Conservation (phyloP, 2,888 invertebrate species). For the Campoplex capitator region DNA sequence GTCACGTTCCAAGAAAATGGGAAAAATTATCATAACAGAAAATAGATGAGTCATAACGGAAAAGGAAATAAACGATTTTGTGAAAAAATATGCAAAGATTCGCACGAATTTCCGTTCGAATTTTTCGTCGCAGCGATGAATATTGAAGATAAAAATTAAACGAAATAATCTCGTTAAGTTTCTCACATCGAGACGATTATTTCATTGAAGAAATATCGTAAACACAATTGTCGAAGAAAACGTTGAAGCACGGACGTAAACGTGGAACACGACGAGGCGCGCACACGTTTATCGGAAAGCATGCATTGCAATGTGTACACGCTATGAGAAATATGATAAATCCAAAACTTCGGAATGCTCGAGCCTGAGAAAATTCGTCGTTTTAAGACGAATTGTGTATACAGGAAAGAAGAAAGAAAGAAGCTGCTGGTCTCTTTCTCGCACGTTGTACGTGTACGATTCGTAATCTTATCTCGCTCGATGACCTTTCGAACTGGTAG, state of each 20-base stretch:
- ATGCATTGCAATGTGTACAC: not conserved
- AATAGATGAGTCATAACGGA: not conserved
- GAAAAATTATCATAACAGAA: not conserved
- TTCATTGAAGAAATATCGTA: not conserved
- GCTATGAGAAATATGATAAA: not conserved
- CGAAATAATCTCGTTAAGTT: not conserved
- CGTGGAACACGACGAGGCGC: not conserved
- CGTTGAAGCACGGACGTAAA: not conserved
- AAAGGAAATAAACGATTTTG: not conserved
- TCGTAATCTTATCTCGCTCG: conserved; percentile 58
- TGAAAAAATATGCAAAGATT: not conserved
- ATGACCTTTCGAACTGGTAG: conserved; percentile 61
- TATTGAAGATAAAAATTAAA: not conserved
- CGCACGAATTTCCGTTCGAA: not conserved
- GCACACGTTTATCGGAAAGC: not conserved
- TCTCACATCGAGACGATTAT: not conserved
- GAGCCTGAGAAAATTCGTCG: not conserved
- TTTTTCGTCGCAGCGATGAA: not conserved
- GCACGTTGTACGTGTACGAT: not conserved
- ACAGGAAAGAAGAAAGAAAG: not conserved
- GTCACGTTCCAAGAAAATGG: not conserved
- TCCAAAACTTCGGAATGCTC: not conserved
- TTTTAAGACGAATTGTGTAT: not conserved
- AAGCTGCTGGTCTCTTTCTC: conserved; percentile 32
- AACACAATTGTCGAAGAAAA: not conserved